phyloP scores from a whole-genome alignment of 2,888 invertebrate genomes.

The Andrena bicolor region DNA sequence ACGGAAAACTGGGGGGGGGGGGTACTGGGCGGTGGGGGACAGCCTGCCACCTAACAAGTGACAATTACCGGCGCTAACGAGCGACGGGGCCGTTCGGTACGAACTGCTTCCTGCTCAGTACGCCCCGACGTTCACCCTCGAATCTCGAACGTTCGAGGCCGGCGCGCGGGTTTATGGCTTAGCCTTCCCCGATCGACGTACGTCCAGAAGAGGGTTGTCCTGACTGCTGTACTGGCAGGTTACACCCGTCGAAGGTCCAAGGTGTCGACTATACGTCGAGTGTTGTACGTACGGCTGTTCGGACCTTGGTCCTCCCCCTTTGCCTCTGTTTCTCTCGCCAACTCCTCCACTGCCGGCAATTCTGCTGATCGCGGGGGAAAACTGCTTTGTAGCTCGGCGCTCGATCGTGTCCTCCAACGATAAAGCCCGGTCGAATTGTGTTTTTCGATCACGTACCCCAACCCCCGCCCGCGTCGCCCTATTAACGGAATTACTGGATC shows the following conservation, averaged over 20 bases:
- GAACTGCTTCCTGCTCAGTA: conserved; percentile 55
- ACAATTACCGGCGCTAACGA: conserved; percentile 80
- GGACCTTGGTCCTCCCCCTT: not conserved
- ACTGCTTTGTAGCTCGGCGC: conserved; percentile 16
- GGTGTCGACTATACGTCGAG: conserved; percentile 29
- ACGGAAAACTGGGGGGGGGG: conserved; percentile 33
- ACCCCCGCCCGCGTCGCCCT: not conserved
- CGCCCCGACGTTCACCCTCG: conserved; percentile 8
- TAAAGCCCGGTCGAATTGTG: conserved; percentile 10
- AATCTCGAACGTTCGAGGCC: conserved; percentile 14
- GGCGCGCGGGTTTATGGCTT: conserved; percentile 16
- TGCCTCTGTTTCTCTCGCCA: not conserved
- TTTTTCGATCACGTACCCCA: conserved; percentile 24
- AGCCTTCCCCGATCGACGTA: conserved; percentile 28
- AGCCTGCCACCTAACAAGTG: conserved; percentile 77
- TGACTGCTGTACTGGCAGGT: conserved; percentile 28
- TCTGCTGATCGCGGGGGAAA: conserved; percentile 38
- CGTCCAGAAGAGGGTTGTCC: conserved; percentile 17
- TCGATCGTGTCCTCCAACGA: conserved; percentile 8
- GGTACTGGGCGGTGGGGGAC: conserved; percentile 25
- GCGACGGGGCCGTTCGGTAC: conserved; percentile 64
- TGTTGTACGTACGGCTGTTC: conserved; percentile 2
- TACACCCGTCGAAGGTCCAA: conserved; percentile 36
- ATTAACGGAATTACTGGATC: conserved; percentile 16
- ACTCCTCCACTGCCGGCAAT: not conserved